Evolutionary conservation across 2,888 invertebrate genomes (phyloP).

Genomic region (Aethes cnicana): DNA sequence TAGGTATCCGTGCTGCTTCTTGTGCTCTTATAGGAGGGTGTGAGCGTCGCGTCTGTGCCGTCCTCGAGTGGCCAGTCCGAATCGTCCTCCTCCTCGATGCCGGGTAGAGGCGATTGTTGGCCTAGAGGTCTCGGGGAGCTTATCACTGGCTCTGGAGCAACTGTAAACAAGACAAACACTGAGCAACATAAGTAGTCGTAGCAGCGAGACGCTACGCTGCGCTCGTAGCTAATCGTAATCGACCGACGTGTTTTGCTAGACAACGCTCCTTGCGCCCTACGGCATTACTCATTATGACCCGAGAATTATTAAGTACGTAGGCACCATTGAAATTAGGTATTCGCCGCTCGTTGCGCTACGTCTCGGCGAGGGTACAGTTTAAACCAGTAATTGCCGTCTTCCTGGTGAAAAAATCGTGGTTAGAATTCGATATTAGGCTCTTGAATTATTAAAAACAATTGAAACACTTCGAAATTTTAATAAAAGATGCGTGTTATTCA

Average conservation of each 20-base stretch:
- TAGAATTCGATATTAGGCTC: constrained; percentile 35
- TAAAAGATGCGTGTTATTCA: constrained; percentile 34
- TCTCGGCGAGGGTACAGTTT: constrained; percentile 41
- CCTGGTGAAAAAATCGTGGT: constrained; percentile 34
- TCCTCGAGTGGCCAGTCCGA: constrained; percentile 82
- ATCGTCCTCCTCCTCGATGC: constrained; percentile 92
- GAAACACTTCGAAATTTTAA: constrained; percentile 32
- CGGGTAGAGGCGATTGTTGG: constrained; percentile 89
- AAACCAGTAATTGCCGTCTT: constrained; percentile 50
- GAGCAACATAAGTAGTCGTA: constrained; percentile 43
- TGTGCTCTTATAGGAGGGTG: constrained; percentile 78
- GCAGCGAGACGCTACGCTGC: constrained; percentile 26
- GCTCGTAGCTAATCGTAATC: constrained; percentile 32
- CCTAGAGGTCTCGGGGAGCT: constrained; percentile 82
- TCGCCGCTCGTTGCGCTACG: constrained; percentile 49
- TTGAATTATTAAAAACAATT: constrained; percentile 36
- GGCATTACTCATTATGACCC: constrained; percentile 31
- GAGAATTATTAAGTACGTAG: constrained; percentile 37
- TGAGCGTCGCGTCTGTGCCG: constrained; percentile 75
- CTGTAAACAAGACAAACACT: constrained; percentile 68
- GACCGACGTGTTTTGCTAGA: constrained; percentile 45
- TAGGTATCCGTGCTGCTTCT: constrained; percentile 77
- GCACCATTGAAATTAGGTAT: constrained; percentile 53
- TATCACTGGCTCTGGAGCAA: constrained; percentile 78
- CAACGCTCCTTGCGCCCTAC: constrained; percentile 40